phyloP scores from a whole-genome alignment of 2,888 invertebrate species.

The Cantharis rufa region DNA sequence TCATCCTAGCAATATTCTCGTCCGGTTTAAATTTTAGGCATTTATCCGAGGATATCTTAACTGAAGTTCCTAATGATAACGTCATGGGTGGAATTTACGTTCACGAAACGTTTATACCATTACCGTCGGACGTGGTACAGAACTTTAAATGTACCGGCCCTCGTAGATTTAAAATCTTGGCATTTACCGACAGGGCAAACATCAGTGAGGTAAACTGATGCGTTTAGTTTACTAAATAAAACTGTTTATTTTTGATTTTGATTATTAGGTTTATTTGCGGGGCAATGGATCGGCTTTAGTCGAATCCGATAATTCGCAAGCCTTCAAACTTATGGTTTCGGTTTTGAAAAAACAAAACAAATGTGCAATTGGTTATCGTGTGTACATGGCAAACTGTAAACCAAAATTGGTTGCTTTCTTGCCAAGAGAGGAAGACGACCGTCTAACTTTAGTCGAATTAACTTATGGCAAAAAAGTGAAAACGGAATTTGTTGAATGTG shows the following conservation, averaged over 20 bases:
- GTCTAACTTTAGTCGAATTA: slow-evolving; percentile 5
- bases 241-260: background rate
- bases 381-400: slow-evolving; percentile 11
- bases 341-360: slow-evolving; percentile 7
- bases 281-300: slow-evolving; percentile 12
- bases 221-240: background rate
- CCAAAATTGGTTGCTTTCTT: slow-evolving; percentile 16
- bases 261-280: slow-evolving; percentile 1
- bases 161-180: slow-evolving; percentile 22
- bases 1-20: too few species aligned
- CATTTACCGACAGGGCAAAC: slow-evolving; percentile 9
- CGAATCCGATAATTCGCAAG: background rate
- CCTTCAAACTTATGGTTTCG: slow-evolving; percentile 1
- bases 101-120: slow-evolving; percentile 13
- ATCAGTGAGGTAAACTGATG: slow-evolving; percentile 7
- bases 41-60: slow-evolving; percentile 3
- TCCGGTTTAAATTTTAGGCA: slow-evolving; percentile 19
- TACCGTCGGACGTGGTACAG: slow-evolving; percentile 12
- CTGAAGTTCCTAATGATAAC: slow-evolving; percentile 5
- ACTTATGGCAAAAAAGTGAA: slow-evolving; percentile 2
- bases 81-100: slow-evolving; percentile 18
- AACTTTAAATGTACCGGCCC: slow-evolving; percentile 9
- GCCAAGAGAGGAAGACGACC: background rate
- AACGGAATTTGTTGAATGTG: background rate
- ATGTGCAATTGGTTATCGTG: slow-evolving; percentile 7